Conservation (phyloP, 1,140 invertebrate genomes). For the Euwallacea similis region DNA sequence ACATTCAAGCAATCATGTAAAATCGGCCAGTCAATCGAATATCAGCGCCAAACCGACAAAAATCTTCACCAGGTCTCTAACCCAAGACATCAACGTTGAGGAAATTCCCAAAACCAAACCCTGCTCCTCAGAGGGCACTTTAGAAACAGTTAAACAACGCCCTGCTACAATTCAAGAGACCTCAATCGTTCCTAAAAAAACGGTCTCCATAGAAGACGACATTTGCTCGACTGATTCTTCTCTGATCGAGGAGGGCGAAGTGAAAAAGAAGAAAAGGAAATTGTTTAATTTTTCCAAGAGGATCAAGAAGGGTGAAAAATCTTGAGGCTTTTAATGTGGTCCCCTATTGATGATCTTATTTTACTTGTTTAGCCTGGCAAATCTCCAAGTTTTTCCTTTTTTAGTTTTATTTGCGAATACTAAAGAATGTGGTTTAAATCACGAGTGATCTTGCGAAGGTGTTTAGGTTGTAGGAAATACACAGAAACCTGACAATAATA, state of each 20-base stretch:
- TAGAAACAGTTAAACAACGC: constrained; percentile 46
- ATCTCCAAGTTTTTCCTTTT: no score
- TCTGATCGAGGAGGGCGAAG: constrained; percentile 50
- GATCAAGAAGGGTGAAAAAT: constrained; percentile 32
- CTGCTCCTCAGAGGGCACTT: constrained; percentile 57
- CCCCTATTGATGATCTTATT: no score
- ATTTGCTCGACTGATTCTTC: constrained; percentile 54
- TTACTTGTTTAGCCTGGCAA: no score
- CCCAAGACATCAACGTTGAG: constrained; percentile 52
- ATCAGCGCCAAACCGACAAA: constrained; percentile 35
- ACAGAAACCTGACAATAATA: no score
- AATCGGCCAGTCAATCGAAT: constrained; percentile 39
- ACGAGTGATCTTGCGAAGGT: no score
- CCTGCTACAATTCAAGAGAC: constrained; percentile 47
- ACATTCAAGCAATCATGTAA: constrained; percentile 20
- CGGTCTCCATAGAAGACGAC: constrained; percentile 49
- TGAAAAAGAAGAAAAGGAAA: constrained; percentile 53
- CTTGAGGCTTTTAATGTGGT: neutral
- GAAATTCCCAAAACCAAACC: constrained; percentile 43
- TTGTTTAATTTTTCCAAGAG: constrained; percentile 53
- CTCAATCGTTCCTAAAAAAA: constrained; percentile 25
- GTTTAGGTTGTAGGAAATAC: no score
- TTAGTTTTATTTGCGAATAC: no score
- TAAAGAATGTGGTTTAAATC: no score
- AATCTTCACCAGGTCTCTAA: constrained; percentile 43